Evolutionary conservation across 2,888 invertebrate species (phyloP).

Genomic region (Poecilobothrus nobilitatus): DNA sequence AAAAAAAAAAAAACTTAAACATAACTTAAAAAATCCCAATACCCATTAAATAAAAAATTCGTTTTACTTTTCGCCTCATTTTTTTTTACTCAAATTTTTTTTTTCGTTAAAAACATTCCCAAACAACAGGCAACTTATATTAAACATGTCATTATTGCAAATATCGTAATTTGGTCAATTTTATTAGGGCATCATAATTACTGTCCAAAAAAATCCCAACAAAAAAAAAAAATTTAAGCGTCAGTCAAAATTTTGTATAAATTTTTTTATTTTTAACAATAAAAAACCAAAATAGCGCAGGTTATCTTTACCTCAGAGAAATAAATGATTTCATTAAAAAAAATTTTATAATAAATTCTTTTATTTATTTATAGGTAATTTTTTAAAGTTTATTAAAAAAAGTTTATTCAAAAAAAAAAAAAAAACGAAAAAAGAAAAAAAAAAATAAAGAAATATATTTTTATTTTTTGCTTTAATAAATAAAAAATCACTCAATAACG

Average conservation of each 20-base stretch:
- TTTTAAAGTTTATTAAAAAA: background rate
- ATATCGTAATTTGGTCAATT: background rate
- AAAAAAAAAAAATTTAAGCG: no score
- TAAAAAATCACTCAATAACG: conserved; percentile 1
- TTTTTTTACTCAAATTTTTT: no score
- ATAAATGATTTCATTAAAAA: background rate
- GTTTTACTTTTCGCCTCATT: no score
- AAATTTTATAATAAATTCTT: background rate
- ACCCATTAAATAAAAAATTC: no score
- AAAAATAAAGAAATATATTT: no score
- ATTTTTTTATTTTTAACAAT: no score
- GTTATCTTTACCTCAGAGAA: background rate
- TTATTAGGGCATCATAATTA: background rate
- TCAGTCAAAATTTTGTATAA: no score
- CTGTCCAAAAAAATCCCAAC: background rate
- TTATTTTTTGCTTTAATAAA: background rate
- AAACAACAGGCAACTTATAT: background rate
- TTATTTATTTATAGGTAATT: background rate
- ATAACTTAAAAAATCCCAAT: no score
- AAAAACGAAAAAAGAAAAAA: no score
- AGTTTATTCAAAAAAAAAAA: background rate
- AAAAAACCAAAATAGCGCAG: no score
- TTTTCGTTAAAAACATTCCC: no score
- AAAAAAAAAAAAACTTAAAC: no score
- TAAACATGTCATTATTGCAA: background rate